These are phyloP conservation scores for Papilio aristodemus DNA, from an alignment of 1,140 invertebrate genomes.

Conservation along the genomic window DNA sequence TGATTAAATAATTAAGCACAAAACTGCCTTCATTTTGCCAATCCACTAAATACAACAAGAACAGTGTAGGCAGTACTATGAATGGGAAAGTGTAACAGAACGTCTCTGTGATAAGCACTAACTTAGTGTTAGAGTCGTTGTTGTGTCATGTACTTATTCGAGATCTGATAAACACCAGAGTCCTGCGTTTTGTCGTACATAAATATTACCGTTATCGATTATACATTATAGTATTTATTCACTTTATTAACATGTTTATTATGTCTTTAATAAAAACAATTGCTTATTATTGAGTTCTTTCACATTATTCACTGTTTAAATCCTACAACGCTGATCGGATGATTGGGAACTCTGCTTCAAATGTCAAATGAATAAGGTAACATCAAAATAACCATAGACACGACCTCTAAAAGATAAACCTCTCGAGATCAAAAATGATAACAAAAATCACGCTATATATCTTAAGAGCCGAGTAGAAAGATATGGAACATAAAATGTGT, in stretches of 20 bases:
- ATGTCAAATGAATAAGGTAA: no score
- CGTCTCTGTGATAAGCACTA: slow-evolving; percentile 74
- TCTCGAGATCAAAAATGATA: no score
- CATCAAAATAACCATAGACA: no score
- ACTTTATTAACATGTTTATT: slow-evolving; percentile 80
- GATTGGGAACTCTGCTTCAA: background rate
- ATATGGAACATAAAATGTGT: no score
- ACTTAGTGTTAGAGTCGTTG: slow-evolving; percentile 65
- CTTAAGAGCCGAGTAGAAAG: no score
- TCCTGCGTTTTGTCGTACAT: slow-evolving; percentile 62
- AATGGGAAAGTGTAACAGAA: slow-evolving; percentile 54
- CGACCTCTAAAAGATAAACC: no score
- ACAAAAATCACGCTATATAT: background rate
- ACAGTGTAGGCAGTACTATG: slow-evolving; percentile 26
- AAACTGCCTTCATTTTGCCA: slow-evolving; percentile 18
- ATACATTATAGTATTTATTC: slow-evolving; percentile 77
- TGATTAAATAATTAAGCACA: slow-evolving; percentile 20
- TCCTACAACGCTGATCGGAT: background rate
- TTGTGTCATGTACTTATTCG: slow-evolving; percentile 49
- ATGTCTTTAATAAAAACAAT: slow-evolving; percentile 79
- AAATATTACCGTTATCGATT: slow-evolving; percentile 66
- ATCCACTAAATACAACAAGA: slow-evolving; percentile 27
- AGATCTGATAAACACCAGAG: slow-evolving; percentile 54
- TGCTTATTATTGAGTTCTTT: slow-evolving; percentile 57
- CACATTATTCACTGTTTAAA: slow-evolving; percentile 42